Conservation (phyloP, 1,140 invertebrate genomes). For the Sinella curviseta region DNA sequence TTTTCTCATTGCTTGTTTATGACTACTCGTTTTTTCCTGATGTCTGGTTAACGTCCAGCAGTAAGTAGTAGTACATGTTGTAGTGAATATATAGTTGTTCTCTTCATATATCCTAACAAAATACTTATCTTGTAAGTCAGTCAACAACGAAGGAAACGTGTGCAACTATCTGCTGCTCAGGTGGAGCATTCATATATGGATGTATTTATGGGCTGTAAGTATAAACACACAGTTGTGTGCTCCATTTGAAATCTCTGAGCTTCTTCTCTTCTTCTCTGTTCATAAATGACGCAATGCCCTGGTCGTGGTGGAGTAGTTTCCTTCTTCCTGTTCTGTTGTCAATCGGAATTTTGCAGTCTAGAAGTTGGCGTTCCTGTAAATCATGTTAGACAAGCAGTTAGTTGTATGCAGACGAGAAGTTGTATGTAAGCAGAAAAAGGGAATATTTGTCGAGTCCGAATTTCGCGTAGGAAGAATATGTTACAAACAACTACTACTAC, state of each 20-base stretch:
- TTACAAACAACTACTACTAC: no score
- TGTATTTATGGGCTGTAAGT: background rate
- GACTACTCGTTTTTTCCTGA: background rate
- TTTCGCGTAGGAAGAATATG: background rate
- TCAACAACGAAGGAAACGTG: no score
- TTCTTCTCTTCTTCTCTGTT: no score
- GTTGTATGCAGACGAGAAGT: background rate
- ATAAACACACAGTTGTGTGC: background rate
- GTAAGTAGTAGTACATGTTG: no score
- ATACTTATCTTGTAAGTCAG: no score
- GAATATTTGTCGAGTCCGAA: background rate
- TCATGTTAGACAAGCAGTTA: background rate
- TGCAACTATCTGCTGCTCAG: no score
- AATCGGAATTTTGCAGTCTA: background rate
- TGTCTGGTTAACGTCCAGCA: background rate
- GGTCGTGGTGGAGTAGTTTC: background rate
- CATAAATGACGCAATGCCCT: background rate
- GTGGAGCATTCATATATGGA: background rate
- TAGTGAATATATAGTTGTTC: no score
- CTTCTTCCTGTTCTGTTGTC: background rate
- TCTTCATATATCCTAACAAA: no score
- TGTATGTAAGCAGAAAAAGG: background rate
- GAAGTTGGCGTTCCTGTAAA: slow-evolving; percentile 3
- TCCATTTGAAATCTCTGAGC: background rate
- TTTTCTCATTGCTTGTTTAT: background rate